Base-by-base conservation (phyloP, 2,113 vertebrate genomes). In the Pterocles gutturalis region DNA sequence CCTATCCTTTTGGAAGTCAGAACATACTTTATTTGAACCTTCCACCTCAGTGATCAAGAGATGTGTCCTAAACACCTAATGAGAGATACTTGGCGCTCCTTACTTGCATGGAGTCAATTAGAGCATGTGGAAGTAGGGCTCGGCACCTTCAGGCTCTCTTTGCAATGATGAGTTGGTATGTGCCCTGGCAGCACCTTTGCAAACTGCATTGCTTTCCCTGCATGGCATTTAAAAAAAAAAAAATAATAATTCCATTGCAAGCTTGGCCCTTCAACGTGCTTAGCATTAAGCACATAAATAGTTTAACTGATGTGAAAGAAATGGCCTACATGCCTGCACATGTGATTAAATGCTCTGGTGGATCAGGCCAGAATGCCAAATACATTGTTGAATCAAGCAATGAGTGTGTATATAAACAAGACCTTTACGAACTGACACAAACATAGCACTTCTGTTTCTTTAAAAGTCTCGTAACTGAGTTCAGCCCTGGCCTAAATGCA, bases 311-410 rank as follows among this genome's bases (percentile, higher is more conserved):
- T 86, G 46, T 69, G 54, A 92, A 86, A 90, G 54, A 90, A 88
- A 91, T 77, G 0, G 0, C 58, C 77, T 84, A 58, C 79, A 54
- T 81, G 85, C 88, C 92, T 83, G 66, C 46, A 87, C 80, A 64
- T 51, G 72, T 87, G 87, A 96, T 70, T 85, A 85, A 95, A 96
- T 55, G 83, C 51, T 90, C 77, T 86, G 62, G 58, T 94, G 75
- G 92, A 70, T 93, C 54, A 85, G 62, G 73, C 75, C 78, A 94
- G 80, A 66, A 80, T 46, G 83, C 83, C 0, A 0, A 95, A 84
- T 49, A 34, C 53, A 29, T 53, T 83, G 90, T 70, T 93, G 85
- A 86, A 92, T 58, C 58, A 62, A 96, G 82, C 60, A 73, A 58
- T 31, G 60, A 81, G n/a, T 29, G 24, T 60, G 51, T 83, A 31